These are phyloP conservation scores for Lophura nycthemera DNA, from an alignment of 2,113 vertebrate species.

Conservation along the genomic window DNA sequence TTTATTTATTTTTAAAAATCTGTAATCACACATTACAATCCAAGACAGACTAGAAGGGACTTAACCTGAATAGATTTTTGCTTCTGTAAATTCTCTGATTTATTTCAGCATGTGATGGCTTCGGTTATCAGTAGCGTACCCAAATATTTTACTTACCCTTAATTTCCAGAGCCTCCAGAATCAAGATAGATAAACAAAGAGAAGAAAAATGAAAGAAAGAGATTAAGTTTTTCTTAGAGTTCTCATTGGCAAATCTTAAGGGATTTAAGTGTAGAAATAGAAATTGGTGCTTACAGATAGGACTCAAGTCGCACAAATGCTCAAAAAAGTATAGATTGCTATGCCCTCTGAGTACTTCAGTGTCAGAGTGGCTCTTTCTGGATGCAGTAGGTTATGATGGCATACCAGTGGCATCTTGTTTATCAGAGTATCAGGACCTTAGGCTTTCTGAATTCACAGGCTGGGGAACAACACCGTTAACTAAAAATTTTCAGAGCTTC, in stretches of 20 bases:
- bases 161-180: background rate
- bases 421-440: background rate
- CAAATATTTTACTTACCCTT: background rate
- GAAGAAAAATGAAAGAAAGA: background rate
- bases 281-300: background rate
- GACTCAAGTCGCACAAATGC: background rate
- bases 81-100: background rate
- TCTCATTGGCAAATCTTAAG: background rate
- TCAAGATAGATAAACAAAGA: background rate
- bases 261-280: background rate
- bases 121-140: background rate
- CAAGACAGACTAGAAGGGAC: background rate
- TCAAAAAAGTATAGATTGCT: background rate
- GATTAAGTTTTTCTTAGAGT: background rate
- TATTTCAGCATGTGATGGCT: background rate
- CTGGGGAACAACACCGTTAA: background rate
- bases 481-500: background rate
- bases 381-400: background rate
- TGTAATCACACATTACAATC: constrained; percentile 19
- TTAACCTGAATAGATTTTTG: background rate
- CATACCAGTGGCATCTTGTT: background rate
- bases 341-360: background rate
- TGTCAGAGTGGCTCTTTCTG: background rate
- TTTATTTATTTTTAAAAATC: constrained; percentile 25
- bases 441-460: background rate